Percentiles rank a stretch among this genome's conserved stretches.
Conservation (phyloP, 2,888 invertebrate genomes). For the Nephrotoma appendiculata region DNA sequence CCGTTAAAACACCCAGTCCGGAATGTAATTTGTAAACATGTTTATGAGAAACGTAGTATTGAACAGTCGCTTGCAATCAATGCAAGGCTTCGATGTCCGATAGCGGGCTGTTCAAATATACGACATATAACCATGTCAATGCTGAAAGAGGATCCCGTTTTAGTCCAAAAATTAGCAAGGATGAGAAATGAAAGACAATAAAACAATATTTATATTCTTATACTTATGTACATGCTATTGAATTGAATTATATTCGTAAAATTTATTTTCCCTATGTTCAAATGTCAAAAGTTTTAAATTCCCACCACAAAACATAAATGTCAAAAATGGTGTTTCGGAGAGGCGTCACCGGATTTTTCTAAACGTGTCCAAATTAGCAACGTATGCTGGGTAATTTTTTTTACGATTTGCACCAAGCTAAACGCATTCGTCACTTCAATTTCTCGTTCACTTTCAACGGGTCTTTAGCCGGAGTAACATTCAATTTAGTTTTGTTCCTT, state of each 20-base stretch:
- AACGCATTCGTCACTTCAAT: conserved; percentile 20
- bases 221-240: neutral
- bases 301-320: neutral
- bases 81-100: conserved; percentile 23
- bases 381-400: neutral
- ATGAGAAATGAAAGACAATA: neutral
- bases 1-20: conserved; percentile 36
- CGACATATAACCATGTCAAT: conserved; percentile 24
- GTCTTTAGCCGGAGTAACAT: conserved; percentile 50
- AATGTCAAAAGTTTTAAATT: neutral
- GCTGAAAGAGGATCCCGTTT: conserved; percentile 32
- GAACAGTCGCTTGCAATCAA: conserved; percentile 30
- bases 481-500: conserved; percentile 1
- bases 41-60: conserved; percentile 36
- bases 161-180: conserved; percentile 18
- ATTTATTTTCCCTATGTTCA: neutral
- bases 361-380: neutral
- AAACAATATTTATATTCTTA: neutral
- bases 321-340: neutral
- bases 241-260: neutral
- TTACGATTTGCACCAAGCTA: conserved; percentile 2
- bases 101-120: conserved; percentile 36
- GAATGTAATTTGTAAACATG: conserved; percentile 35
- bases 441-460: conserved; percentile 55
- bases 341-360: neutral